Base-by-base conservation (phyloP, 2,113 vertebrate genomes). In the Oenanthe melanoleuca region DNA sequence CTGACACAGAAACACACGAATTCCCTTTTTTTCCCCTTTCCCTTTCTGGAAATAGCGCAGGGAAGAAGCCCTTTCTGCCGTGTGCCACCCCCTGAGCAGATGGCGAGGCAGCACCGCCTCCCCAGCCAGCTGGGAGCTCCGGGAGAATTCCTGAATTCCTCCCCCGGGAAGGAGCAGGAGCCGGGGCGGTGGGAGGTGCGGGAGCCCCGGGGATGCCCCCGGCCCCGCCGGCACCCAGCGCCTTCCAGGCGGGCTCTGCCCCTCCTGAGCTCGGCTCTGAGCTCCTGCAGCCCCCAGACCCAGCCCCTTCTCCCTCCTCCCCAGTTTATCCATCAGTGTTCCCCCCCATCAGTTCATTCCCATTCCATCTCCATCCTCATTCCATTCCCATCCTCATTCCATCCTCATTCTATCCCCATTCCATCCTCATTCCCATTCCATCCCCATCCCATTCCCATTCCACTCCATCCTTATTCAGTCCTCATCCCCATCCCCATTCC, bases 321-420 rank as follows among this genome's bases (percentile, higher is more conserved):
- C 11, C 38, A 47, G 47, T 47, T 23, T 47, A 47, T 47, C 47
- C 47, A 47, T 23, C 45, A 47, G 11, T 47, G 12, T 47, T 13
- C 21, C 4, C 13, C 18, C 21, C 15, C 0, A 5, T 2, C 38
- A 9, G 11, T 28, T n/a, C 1, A 0, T 16, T 49, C 5, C 37
- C 0, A 4, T 3, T 10, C 22, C 11, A 45, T 21, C 10, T 9
- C 45, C 21, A 45, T 37, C 34, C 40, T 9, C 18, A 19, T 44
- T 17, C 42, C 42, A 44, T 44, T 44, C 17, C 42, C 18, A 19
- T 44, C 42, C 42, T 16, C 42, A 42, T 42, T 40, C 38, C 38
- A 40, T 44, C 44, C 44, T 37, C 18, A 44, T 19, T 45, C 19
- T 19, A 20, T 45, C 19, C 44, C 19, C 19, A 45, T 45, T 20